A percentile compares a stretch with the other conserved stretches of the same genome.
phyloP scores from a whole-genome alignment of 2,113 vertebrate genomes.

The Trematomus loennbergii region DNA sequence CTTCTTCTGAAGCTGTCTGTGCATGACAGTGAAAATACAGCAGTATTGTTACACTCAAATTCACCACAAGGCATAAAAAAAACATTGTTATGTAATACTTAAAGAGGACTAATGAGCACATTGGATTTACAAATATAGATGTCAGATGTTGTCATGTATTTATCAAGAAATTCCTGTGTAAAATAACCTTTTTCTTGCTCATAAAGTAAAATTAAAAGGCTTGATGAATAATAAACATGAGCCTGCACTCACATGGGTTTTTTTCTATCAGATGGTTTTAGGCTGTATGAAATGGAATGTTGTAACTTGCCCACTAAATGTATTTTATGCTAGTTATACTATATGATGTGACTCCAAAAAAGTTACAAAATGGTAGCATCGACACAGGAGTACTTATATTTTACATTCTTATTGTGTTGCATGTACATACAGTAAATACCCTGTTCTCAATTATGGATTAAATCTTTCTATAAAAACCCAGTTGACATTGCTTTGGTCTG shows the following conservation, averaged over 20 bases:
- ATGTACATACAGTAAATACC: slow-evolving; percentile 93
- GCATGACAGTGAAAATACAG: slow-evolving; percentile 90
- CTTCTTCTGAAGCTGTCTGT: slow-evolving; percentile 79
- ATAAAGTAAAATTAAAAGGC: slow-evolving; percentile 20
- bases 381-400: slow-evolving; percentile 88
- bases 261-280: slow-evolving; percentile 73
- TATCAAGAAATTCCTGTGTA: slow-evolving; percentile 22
- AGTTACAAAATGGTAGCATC: slow-evolving; percentile 85
- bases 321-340: slow-evolving; percentile 87
- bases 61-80: slow-evolving; percentile 47
- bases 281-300: slow-evolving; percentile 84
- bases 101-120: slow-evolving; percentile 18
- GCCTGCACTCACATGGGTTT: slow-evolving; percentile 69
- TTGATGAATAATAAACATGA: slow-evolving; percentile 48
- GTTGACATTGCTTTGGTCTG: neutral
- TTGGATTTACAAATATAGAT: slow-evolving; percentile 40
- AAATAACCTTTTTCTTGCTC: slow-evolving; percentile 2
- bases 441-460: slow-evolving; percentile 90
- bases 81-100: slow-evolving; percentile 30
- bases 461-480: slow-evolving; percentile 92
- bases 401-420: slow-evolving; percentile 96
- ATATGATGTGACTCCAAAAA: slow-evolving; percentile 79
- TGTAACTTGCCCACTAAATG: slow-evolving; percentile 88
- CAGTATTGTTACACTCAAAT: slow-evolving; percentile 39
- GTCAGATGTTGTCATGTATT: slow-evolving; percentile 33